Evolutionary conservation across 2,888 invertebrate species (phyloP), one percentile per base, ranked within the genome.

Genomic region (Coenonympha arcania): DNA sequence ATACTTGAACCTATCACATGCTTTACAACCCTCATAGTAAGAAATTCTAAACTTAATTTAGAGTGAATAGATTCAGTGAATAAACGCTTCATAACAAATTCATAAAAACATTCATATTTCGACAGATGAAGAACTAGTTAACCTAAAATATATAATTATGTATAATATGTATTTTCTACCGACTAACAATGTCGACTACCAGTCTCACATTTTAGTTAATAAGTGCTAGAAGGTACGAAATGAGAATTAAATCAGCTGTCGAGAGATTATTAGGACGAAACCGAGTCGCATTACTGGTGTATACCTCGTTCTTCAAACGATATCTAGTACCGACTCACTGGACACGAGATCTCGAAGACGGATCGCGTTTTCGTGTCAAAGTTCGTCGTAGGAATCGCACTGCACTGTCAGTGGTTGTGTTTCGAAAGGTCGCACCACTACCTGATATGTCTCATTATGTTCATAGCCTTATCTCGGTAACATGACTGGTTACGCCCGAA

Each of bases 151-250:
- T 76, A 74, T 76, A 76, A 76, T 73, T 73, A 79, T 80, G 74
- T 81, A 80, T 80, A 58, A 52, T 55, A 62, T 61, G 60, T 62
- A 82, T 73, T 75, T 72, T 75, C 83, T 85, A 86, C 76, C 69
- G 77, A 78, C 84, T 86, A 86, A 81, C 73, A 85, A 84, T 84
- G 84, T 82, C 72, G 85, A 84, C 85, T 85, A 86, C 85, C 86
- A 86, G 86, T 86, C 86, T 86, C 85, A 86, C 84, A 84, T 85
- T 82, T 84, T 85, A 83, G 83, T 81, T 74, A 76, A 80, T 80
- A 80, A 79, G 80, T 79, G 79, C 80, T 84, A 85, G 77, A 82
- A 84, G 75, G 74, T 81, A 80, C 68, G 76, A 80, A 81, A 77
- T 71, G 73, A 73, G 71, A 76, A 83, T 82, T 76, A 71, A 74